These are phyloP conservation scores for Macrostomum cliftonense DNA, from an alignment of 2,888 invertebrate genomes.

Conservation along the genomic window DNA sequence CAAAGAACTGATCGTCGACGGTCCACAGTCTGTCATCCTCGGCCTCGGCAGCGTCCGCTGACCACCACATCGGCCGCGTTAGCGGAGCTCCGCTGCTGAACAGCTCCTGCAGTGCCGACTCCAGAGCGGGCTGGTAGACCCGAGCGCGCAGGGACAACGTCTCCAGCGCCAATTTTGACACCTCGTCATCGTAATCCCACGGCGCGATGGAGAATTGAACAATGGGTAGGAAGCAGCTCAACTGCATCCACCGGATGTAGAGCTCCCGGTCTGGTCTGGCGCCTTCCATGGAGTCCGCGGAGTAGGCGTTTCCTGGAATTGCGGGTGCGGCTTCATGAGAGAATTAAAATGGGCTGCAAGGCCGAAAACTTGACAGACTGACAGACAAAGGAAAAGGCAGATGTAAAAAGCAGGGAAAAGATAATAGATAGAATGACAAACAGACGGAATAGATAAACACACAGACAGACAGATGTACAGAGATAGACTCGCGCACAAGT, in stretches of 20 bases:
- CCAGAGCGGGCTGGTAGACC: neutral
- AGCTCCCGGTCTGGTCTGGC: slow-evolving; percentile 30
- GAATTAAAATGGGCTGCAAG: too few species aligned
- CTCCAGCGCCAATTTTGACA: slow-evolving; percentile 17
- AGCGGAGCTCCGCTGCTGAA: slow-evolving; percentile 43
- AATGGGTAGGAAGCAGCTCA: slow-evolving; percentile 71
- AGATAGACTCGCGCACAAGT: too few species aligned
- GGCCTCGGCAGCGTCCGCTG: slow-evolving; percentile 40
- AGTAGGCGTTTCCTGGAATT: slow-evolving; percentile 29
- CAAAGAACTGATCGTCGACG: slow-evolving; percentile 64
- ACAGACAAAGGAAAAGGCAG: too few species aligned
- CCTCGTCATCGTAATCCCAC: slow-evolving; percentile 58
- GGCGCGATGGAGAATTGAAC: slow-evolving; percentile 76
- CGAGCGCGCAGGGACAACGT: slow-evolving; percentile 17
- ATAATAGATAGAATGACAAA: too few species aligned
- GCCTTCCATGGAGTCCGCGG: neutral
- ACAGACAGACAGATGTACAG: too few species aligned
- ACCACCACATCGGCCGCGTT: slow-evolving; percentile 71
- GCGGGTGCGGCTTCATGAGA: too few species aligned
- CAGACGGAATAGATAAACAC: too few species aligned
- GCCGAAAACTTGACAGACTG: too few species aligned
- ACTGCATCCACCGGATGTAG: slow-evolving; percentile 63
- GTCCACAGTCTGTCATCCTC: slow-evolving; percentile 56
- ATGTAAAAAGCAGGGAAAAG: too few species aligned
- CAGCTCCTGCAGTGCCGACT: too few species aligned